Percentiles rank a stretch among this genome's conserved stretches.
Conservation (phyloP, 2,888 invertebrate species). For the Thera obeliscata region DNA sequence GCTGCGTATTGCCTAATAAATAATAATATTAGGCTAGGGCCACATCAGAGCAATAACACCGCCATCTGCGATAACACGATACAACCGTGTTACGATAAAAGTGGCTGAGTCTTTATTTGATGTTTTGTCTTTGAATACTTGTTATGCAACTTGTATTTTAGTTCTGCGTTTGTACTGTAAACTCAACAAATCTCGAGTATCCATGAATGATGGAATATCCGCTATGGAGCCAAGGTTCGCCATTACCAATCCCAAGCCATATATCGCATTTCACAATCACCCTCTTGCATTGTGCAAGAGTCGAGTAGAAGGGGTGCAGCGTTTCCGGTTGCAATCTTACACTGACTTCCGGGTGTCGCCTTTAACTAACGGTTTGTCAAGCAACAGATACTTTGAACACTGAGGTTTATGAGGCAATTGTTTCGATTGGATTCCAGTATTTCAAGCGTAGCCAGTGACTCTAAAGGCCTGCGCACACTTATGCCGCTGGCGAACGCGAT, state of each 20-base stretch:
- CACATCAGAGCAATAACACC: too few relatives aligned
- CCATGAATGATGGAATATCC: slow-evolving; percentile 12
- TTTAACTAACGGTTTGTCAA: slow-evolving; percentile 37
- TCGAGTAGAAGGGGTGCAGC: slow-evolving; percentile 64
- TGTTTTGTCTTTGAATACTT: too few relatives aligned
- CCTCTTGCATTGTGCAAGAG: slow-evolving; percentile 52
- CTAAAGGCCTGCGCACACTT: too few relatives aligned
- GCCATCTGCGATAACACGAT: too few relatives aligned
- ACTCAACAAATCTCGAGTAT: neutral
- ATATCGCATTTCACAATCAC: slow-evolving; percentile 42
- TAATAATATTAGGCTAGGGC: too few relatives aligned
- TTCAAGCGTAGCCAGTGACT: too few relatives aligned
- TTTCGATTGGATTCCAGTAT: slow-evolving; percentile 1
- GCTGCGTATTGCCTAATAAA: too few relatives aligned
- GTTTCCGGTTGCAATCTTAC: slow-evolving; percentile 74
- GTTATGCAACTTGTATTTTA: too few relatives aligned
- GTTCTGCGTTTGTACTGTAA: neutral
- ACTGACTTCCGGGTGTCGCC: slow-evolving; percentile 68
- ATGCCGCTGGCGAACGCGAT: too few relatives aligned
- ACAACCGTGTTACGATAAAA: too few relatives aligned
- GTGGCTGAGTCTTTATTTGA: too few relatives aligned
- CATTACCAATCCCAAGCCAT: slow-evolving; percentile 28
- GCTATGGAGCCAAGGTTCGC: slow-evolving; percentile 15
- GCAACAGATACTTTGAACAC: slow-evolving; percentile 19
- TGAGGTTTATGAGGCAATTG: neutral